Percentiles rank a stretch among this genome's conserved stretches.
Conservation (phyloP, 1,140 invertebrate species). For the Penaeus chinensis region DNA sequence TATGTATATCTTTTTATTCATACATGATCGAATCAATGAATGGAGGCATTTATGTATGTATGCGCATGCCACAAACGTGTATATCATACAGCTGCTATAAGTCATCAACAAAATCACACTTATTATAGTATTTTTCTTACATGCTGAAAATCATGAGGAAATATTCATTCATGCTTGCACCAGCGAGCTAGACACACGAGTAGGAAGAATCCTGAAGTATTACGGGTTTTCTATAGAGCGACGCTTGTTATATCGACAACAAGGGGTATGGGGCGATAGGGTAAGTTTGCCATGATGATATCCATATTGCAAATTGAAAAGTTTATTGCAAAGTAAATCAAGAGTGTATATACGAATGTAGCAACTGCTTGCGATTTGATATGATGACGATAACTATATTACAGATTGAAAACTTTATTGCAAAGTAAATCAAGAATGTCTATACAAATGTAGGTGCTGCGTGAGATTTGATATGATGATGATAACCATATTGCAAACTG, state of each 20-base stretch:
- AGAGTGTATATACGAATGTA: too few species aligned
- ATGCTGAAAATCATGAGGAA: constrained; percentile 2
- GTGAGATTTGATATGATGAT: too few species aligned
- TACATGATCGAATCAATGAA: background rate
- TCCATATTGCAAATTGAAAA: background rate
- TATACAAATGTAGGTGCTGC: too few species aligned
- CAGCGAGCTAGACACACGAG: background rate
- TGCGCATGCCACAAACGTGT: background rate
- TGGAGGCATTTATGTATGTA: background rate
- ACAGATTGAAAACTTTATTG: too few species aligned
- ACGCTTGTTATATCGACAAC: background rate
- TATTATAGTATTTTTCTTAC: constrained; percentile 38
- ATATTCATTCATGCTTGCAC: background rate
- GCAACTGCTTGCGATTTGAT: too few species aligned
- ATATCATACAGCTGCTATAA: background rate
- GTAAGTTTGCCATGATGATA: background rate
- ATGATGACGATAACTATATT: too few species aligned
- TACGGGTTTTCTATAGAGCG: constrained; percentile 33
- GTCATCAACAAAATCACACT: constrained; percentile 24
- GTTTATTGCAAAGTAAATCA: too few species aligned
- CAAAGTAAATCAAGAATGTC: too few species aligned
- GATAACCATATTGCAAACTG: too few species aligned
- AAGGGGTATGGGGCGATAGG: too few species aligned
- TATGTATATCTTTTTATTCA: background rate
- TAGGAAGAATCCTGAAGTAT: constrained; percentile 38